These are phyloP conservation scores for Epirrhoe tristata DNA, from an alignment of 2,888 invertebrate species.

Conservation along the genomic window DNA sequence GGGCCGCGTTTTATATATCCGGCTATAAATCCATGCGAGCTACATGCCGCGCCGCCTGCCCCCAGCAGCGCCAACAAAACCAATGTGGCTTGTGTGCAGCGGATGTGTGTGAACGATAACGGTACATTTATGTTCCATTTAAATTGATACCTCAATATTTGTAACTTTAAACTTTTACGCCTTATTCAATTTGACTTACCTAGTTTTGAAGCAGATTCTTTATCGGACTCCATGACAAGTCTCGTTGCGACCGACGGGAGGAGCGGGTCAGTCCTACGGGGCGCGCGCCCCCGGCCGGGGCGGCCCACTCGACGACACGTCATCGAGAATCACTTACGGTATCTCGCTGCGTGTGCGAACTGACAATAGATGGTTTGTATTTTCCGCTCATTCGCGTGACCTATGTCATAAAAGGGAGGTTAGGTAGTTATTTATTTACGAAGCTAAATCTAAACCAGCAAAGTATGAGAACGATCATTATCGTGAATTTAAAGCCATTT, in stretches of 20 bases:
- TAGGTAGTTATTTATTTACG: too few species aligned
- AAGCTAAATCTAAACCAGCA: background rate
- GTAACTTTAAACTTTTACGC: background rate
- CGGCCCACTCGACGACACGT: background rate
- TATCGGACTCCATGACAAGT: too few species aligned
- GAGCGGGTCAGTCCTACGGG: background rate
- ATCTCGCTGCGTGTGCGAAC: slow-evolving; percentile 9
- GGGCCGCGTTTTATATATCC: background rate
- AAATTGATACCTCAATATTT: background rate
- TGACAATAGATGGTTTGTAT: slow-evolving; percentile 8
- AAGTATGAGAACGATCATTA: background rate
- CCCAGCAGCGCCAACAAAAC: background rate
- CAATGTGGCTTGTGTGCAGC: background rate
- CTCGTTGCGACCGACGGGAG: too few species aligned
- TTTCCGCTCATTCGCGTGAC: background rate
- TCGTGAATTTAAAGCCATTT: background rate
- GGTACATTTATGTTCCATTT: background rate
- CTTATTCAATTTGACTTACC: too few species aligned
- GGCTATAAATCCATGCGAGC: background rate
- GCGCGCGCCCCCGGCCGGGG: background rate
- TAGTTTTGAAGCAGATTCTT: too few species aligned
- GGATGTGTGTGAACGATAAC: too few species aligned
- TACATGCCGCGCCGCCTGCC: background rate
- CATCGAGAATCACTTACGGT: slow-evolving; percentile 6
- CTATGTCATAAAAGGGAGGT: background rate